Base-by-base conservation (phyloP, 2,888 invertebrate genomes). In the Hetaerina titia region DNA sequence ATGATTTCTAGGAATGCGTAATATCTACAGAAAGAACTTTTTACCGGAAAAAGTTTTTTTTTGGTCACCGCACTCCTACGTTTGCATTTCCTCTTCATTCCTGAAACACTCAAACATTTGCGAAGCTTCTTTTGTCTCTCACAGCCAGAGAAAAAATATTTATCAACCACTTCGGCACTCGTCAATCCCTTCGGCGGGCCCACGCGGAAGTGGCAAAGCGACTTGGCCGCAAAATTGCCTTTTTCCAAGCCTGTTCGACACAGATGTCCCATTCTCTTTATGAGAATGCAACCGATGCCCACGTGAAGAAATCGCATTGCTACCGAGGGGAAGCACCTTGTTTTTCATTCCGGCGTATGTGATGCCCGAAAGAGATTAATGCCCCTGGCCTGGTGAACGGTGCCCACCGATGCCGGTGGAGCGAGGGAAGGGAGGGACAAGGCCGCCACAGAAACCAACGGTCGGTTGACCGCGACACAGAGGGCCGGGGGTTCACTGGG, bases 361-460 rank as follows among this genome's bases (percentile, higher is more conserved):
- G 19, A 90, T 64, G 90, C 64, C 25, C 90, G 64, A 22, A 64
- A 64, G 90, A 90, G 90, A 90, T 90, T 64, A 90, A 90, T 90
- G 64, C 64, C 90, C 90, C 8, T 15, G 90, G 64, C 90, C 89
- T 64, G 22, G 90, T n/a, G 45, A 64, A 64, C 63, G 64, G 90
- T 63, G 63, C 19, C 90, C 63, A 19, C 17, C 7, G 56, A 25
- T 56, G 89, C 56, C 19, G 57, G 89, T 56, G 69, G 13, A 13
- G 19, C 89, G 57, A 56, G 56, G 89, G 22, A 56, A 15, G 89
- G 89, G 89, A 58, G 89, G 89, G 89, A n/a, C 89, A 45, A 90
- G 90, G 90, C 90, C 69, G 92, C 92, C 92, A 92, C 92, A 74
- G 69, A 92, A 92, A 92, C 92, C 92, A 92, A 92, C 92, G 92